These are phyloP conservation scores for Cheilosia variabilis DNA, from an alignment of 2,888 invertebrate genomes.

Conservation along the genomic window DNA sequence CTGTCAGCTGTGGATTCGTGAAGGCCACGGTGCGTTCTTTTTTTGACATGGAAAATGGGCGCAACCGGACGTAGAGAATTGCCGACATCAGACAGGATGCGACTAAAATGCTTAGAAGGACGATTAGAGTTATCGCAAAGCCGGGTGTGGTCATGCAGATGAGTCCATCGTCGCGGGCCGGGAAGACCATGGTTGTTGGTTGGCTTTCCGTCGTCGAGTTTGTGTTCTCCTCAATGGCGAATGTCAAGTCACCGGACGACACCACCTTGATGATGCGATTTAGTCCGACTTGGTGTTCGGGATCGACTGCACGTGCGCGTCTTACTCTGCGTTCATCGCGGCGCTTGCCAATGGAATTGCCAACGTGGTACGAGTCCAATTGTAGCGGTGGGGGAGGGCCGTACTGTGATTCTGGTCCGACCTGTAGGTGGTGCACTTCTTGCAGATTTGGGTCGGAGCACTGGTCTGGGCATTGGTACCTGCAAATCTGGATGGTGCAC, in stretches of 20 bases:
- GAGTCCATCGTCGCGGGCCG: conserved; percentile 88
- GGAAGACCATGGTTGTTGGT: conserved; percentile 89
- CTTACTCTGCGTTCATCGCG: conserved; percentile 90
- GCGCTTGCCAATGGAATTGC: conserved; percentile 87
- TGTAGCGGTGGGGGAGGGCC: conserved; percentile 88
- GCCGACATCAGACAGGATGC: conserved; percentile 94
- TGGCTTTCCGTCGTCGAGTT: conserved; percentile 80
- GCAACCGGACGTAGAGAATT: conserved; percentile 91
- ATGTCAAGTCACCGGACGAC: conserved; percentile 94
- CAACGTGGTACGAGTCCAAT: conserved; percentile 86
- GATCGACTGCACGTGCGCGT: conserved; percentile 87
- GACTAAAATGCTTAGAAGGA: conserved; percentile 91
- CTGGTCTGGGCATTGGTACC: conserved; percentile 96
- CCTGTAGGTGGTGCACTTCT: conserved; percentile 85
- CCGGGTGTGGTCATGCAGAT: conserved; percentile 98
- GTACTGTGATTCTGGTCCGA: conserved; percentile 87
- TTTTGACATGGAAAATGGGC: conserved; percentile 87
- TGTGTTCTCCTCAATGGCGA: conserved; percentile 89
- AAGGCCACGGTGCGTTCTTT: conserved; percentile 83
- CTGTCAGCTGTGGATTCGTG: conserved; percentile 82
- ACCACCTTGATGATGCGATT: conserved; percentile 95
- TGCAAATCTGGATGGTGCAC: conserved; percentile 96
- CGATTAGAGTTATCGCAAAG: conserved; percentile 93
- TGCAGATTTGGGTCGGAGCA: conserved; percentile 89
- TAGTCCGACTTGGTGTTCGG: conserved; percentile 93